Percentiles rank a stretch among this genome's conserved stretches.
Evolutionary conservation across 2,888 invertebrate species (phyloP).

Genomic region (Temnothorax rugatulus): DNA sequence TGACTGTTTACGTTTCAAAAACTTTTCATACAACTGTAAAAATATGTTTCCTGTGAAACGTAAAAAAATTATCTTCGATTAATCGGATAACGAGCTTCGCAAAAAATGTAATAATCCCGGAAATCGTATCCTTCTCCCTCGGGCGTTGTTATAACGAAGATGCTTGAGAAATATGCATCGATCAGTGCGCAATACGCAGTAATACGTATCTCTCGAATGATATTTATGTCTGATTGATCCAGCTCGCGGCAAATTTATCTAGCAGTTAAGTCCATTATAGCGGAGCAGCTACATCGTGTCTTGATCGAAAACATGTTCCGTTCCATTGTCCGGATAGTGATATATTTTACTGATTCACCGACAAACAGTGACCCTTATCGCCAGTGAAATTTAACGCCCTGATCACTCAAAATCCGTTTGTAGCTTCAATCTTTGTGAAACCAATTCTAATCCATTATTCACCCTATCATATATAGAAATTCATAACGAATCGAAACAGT

Average conservation of each 20-base stretch:
- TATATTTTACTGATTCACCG: slow-evolving; percentile 3
- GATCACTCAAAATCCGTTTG: slow-evolving; percentile 1
- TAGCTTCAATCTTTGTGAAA: neutral
- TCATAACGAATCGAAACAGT: neutral
- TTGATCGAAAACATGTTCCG: slow-evolving; percentile 50
- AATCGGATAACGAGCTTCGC: slow-evolving; percentile 20
- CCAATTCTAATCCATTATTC: neutral
- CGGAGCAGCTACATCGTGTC: slow-evolving; percentile 27
- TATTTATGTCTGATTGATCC: slow-evolving; percentile 43
- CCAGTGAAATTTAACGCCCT: slow-evolving; percentile 24
- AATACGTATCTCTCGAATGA: slow-evolving; percentile 31
- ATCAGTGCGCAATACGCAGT: neutral
- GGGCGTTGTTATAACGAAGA: slow-evolving; percentile 1
- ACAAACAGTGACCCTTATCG: neutral
- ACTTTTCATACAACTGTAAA: neutral
- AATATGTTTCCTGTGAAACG: neutral
- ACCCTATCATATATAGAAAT: neutral
- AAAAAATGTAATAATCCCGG: slow-evolving; percentile 13
- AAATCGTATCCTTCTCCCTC: neutral
- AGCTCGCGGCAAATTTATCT: slow-evolving; percentile 38
- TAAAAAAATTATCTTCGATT: slow-evolving; percentile 5
- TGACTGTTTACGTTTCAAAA: neutral
- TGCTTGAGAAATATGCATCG: slow-evolving; percentile 13
- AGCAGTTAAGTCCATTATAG: slow-evolving; percentile 44
- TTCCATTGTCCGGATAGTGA: slow-evolving; percentile 10